Conservation (phyloP, 2,113 vertebrate genomes). For the Oryzias curvinotus region DNA sequence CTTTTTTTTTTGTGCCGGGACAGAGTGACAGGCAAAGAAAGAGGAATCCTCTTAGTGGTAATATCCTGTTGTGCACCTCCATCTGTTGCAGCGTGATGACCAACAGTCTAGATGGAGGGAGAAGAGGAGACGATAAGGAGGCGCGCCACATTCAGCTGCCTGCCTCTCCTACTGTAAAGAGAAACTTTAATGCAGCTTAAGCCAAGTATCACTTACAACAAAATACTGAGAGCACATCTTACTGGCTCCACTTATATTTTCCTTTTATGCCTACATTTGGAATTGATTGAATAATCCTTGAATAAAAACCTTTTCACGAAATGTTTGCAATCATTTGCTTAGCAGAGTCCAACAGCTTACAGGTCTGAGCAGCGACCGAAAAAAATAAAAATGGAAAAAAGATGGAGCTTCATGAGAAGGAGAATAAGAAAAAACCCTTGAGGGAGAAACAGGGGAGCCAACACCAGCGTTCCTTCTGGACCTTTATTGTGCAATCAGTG, state of each 20-base stretch:
- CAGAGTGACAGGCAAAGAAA: conserved; percentile 42
- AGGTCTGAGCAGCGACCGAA: background rate
- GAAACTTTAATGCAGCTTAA: conserved; percentile 5
- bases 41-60: conserved; percentile 65
- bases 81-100: conserved; percentile 61
- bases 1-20: background rate
- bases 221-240: background rate
- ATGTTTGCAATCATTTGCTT: too few relatives aligned
- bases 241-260: background rate
- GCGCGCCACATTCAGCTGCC: conserved; percentile 6
- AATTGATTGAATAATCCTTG: too few relatives aligned
- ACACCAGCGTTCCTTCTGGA: background rate
- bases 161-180: background rate
- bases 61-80: conserved; percentile 60
- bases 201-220: background rate
- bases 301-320: too few relatives aligned
- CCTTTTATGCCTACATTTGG: too few relatives aligned
- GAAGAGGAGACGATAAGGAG: conserved; percentile 27
- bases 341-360: background rate
- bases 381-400: background rate
- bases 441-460: background rate
- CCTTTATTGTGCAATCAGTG: background rate
- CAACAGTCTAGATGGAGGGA: conserved; percentile 25
- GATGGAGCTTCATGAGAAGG: background rate
- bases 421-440: background rate